Base-by-base conservation (phyloP, 2,888 invertebrate species). In the Brachylomia viminalis region DNA sequence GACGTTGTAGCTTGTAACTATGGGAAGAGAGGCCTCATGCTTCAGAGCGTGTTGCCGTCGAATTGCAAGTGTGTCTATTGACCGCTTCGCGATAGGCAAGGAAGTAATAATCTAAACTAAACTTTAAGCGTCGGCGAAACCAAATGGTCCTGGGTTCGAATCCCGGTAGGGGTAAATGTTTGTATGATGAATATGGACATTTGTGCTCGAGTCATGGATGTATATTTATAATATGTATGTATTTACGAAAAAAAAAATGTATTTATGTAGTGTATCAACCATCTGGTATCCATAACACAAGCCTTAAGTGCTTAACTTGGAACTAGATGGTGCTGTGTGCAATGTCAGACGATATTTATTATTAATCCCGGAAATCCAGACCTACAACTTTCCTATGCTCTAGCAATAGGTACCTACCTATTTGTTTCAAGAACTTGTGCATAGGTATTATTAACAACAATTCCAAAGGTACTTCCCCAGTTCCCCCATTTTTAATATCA, bases 1-100 rank as follows among this genome's bases (percentile, higher is more conserved):
- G 45, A 49, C 23, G 47, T 56, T 49, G 54, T 80, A 30, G 61
- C 38, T 73, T 74, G 75, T 81, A 52, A 56, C 65, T 79, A 75
- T 54, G 76, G 17, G 30, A 8, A 38, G 13, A 61, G n/a, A 45
- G n/a, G 38, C 11, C n/a, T n/a, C n/a, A 30, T 33, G 30, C 71
- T 49, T 49, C 58, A 71, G 45, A 20, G 66, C 6, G n/a, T 62
- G 23, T 45, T 30, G 10, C n/a, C 20, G n/a, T 23, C 2, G 23
- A 6, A 27, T 47, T 33, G 7, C 1, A 27, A 6, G 3, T 38
- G 11, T 30, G 42, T 17, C 33, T 65, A 13, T 27, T 66, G 66
- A 1, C 66, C 33, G n/a, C n/a, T 70, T n/a, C n/a, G n/a, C 27
- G 13, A 13, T 30, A 11, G 8, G 8, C 23, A 23, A 49, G 5